Evolutionary conservation across 2,113 vertebrate genomes (phyloP).

Genomic region (Scortum barcoo): DNA sequence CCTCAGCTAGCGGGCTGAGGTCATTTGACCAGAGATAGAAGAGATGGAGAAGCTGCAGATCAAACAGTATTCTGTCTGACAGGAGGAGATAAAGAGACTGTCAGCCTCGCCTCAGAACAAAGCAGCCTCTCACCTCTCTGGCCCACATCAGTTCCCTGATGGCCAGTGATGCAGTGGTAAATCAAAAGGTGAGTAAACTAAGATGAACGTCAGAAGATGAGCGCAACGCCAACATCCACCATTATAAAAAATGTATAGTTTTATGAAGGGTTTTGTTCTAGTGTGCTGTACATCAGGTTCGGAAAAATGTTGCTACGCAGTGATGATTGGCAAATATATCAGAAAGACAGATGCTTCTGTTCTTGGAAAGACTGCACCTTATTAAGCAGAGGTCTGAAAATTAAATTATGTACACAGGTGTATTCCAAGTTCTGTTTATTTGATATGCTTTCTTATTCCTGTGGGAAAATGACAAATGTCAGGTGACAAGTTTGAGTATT

Average conservation of each 20-base stretch:
- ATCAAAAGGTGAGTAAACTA: conserved; percentile 75
- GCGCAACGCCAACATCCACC: conserved; percentile 49
- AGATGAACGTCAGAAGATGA: conserved; percentile 65
- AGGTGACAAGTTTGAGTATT: background rate
- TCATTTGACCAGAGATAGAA: conserved; percentile 77
- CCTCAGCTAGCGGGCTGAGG: conserved; percentile 59
- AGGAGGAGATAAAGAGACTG: conserved; percentile 82
- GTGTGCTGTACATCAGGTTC: conserved; percentile 2
- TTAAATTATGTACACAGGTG: background rate
- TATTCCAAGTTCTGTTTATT: background rate
- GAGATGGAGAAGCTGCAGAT: conserved; percentile 75
- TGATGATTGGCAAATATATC: background rate
- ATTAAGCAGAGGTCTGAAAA: background rate
- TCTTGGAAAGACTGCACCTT: background rate
- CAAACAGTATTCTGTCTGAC: conserved; percentile 82
- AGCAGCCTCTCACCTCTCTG: conserved; percentile 78
- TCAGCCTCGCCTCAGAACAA: conserved; percentile 78
- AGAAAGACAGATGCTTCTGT: background rate
- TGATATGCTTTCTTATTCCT: background rate
- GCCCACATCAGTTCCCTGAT: conserved; percentile 76
- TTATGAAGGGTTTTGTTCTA: conserved; percentile 29
- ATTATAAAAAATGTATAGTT: conserved; percentile 48
- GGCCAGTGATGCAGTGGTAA: conserved; percentile 64
- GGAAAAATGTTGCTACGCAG: conserved; percentile 8
- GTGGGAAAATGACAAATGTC: background rate